Base-by-base conservation (phyloP, 2,113 vertebrate genomes). In the Varanus komodoensis region DNA sequence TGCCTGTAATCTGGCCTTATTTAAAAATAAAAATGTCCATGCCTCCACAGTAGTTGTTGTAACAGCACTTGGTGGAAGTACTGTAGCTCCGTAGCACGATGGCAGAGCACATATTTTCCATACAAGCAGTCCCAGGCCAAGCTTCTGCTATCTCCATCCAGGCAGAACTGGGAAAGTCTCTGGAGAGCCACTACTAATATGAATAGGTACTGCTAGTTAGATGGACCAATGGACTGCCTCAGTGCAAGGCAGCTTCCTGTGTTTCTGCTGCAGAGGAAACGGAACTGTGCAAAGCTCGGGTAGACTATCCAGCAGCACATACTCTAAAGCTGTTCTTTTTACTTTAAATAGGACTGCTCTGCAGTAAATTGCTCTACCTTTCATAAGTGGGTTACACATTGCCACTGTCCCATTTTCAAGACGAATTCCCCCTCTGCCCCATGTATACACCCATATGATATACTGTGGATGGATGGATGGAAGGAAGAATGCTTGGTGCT, bases 331-430 rank as follows among this genome's bases (percentile, higher is more conserved):
- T 29, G 17, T 79, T 68, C 29, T 74, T 74, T n/a, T 86, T 29
- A 68, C 61, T 50, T 69, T 50, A 48, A 38, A 44, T 87, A 71
- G 29, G 32, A 69, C 9, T 68, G 19, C 29, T 23, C 27, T 79
- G 57, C 5, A 80, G 38, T 80, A n/a, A 88, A 87, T 68, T 1
- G 6, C 8, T 23, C 32, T 57, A 14, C 79, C 23, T 79, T 90
- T 2, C 6, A 48, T 23, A 82, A 93, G 2, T 2, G 5, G 69
- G 81, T 87, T 82, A 71, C 8, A 54, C 14, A 94, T 94, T 34
- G 79, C 88, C 54, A 3, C 0, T 19, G 78, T 86, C 25, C 52
- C 12, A 69, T 1, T 84, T 17, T 84, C 21, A 52, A 15, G 38
- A 93, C 69, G 57, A 67, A 19, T 32, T 75, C n/a, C 5, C 8